Evolutionary conservation across 2,888 invertebrate species (phyloP).

Genomic region (Griposia aprilina): DNA sequence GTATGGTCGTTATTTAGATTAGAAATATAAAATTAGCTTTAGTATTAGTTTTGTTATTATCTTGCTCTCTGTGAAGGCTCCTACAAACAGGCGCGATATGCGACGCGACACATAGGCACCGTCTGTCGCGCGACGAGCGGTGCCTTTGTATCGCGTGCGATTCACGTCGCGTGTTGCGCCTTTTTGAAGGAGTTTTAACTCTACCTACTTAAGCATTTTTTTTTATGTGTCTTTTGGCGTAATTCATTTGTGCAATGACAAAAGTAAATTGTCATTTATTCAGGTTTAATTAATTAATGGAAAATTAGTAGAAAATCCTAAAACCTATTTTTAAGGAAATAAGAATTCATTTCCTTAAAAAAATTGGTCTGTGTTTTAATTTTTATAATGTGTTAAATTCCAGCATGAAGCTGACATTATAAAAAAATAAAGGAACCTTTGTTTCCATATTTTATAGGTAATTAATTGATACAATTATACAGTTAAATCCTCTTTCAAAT

Average conservation of each 20-base stretch:
- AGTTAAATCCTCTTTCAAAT: too few relatives aligned
- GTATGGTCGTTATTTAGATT: constrained; percentile 9
- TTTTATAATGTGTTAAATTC: neutral
- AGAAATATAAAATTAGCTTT: neutral
- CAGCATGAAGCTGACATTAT: neutral
- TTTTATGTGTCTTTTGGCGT: neutral
- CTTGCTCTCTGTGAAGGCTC: neutral
- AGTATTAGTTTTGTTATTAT: too few relatives aligned
- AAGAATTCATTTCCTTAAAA: too few relatives aligned
- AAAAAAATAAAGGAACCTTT: neutral
- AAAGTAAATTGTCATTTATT: neutral
- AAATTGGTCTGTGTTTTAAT: neutral
- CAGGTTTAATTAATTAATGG: neutral
- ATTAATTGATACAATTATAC: too few relatives aligned
- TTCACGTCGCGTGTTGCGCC: too few relatives aligned
- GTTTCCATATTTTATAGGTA: neutral
- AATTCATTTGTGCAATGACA: neutral
- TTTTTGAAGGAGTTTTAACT: too few relatives aligned
- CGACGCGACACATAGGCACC: too few relatives aligned
- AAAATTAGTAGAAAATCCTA: neutral
- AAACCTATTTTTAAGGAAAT: too few relatives aligned
- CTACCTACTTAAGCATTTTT: neutral
- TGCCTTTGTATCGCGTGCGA: too few relatives aligned
- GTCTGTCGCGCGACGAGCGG: too few relatives aligned
- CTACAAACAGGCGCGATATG: too few relatives aligned